Percentiles rank a stretch among this genome's conserved stretches.
Evolutionary conservation across 2,888 invertebrate genomes (phyloP).

Genomic region (Calameuta idolon): DNA sequence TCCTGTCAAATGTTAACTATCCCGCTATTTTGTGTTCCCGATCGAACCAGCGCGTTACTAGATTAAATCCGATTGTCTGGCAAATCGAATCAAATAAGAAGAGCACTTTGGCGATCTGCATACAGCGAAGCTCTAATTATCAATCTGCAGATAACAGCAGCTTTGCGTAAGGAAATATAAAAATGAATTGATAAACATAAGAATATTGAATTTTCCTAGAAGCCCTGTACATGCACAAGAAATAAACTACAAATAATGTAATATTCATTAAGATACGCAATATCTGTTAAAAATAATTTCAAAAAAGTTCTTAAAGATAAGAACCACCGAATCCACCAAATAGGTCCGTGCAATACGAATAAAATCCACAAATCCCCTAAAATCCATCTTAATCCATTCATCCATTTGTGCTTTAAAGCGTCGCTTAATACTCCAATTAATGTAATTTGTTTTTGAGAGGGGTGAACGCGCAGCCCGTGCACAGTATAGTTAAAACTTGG

Average conservation of each 20-base stretch:
- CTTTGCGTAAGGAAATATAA: background rate
- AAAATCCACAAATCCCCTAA: conserved; percentile 25
- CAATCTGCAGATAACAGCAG: background rate
- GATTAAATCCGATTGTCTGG: background rate
- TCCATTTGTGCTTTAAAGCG: conserved; percentile 27
- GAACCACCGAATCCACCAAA: background rate
- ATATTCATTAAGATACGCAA: background rate
- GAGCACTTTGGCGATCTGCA: background rate
- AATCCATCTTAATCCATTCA: conserved; percentile 50
- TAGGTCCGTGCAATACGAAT: background rate
- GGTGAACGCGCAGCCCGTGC: background rate
- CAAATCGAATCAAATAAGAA: background rate
- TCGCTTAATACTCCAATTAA: conserved; percentile 55
- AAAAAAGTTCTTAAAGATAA: background rate
- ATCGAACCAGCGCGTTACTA: background rate
- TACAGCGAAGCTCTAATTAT: background rate
- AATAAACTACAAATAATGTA: background rate
- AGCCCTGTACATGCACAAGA: background rate
- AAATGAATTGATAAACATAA: background rate
- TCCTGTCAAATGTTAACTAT: background rate
- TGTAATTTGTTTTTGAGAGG: conserved; percentile 49
- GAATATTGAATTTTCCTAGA: background rate
- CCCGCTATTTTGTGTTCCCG: background rate
- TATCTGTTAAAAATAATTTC: background rate
- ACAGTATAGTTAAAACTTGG: background rate